Evolutionary conservation across 30 jellyfish, hydroid and myxozoan species (phyloP), one percentile per base, ranked within the genome.

Genomic region (Chrysaora quinquecirrha): DNA sequence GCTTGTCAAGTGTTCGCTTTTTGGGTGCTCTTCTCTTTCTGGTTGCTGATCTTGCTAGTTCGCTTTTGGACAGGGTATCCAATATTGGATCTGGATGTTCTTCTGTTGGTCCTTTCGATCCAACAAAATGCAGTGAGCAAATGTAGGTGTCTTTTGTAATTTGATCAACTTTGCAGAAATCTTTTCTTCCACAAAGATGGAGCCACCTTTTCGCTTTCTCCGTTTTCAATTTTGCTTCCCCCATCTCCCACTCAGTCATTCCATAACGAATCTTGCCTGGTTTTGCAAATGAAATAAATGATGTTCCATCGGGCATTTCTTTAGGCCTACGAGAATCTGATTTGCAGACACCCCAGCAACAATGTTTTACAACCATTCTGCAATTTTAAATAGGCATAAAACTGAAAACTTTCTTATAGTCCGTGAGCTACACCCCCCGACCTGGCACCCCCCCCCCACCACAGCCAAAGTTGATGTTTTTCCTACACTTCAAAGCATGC

Each of bases 151-250:
- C 84, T 34, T 80, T 80, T 27, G 19, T 64, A 23, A 80, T 80
- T 16, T 80, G 76, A 18, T 18, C 1, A 6, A 80, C 22, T 38
- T 30, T 34, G n/a, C n/a, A n/a, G 52, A 64, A 64, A 22, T 27
- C 74, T 49, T 80, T 66, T 34, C 90, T 31, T 23, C 90, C 90
- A 49, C 90, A 80, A 24, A 75, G 49, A 66, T 64, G 75, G 19
- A 30, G 60, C 90, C 90, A 80, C 60, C 67, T 73, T 69, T 80
- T 80, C 3, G 84, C 84, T 64, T 80, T 66, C 76, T 34, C 74
- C 22, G 83, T 46, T 50, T 50, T 78, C 71, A 6, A 27, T 46
- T 14, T 78, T 31, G 14, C 58, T 58, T 33, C 47, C 24, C 34
- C 11, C 10, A 23, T 43, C 35, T 80, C 75, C 76, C 84, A 47